phyloP scores from a whole-genome alignment of 2,888 invertebrate species.

The Heliconius sara region DNA sequence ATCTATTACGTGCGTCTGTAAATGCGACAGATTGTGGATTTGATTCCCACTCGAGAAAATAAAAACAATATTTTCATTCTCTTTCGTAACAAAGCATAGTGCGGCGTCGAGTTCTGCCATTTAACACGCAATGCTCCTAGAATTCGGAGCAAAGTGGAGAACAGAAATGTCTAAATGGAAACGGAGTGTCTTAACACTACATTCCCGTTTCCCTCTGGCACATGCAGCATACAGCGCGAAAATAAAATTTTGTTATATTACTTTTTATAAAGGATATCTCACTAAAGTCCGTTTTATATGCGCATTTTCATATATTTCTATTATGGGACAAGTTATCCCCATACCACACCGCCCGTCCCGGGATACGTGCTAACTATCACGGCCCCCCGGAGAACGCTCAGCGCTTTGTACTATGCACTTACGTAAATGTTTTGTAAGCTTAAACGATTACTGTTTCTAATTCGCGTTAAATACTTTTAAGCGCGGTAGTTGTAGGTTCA shows the following conservation, averaged over 20 bases:
- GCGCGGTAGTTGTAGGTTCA: neutral
- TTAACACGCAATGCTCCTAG: too few relatives aligned
- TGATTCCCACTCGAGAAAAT: neutral
- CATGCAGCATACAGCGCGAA: too few relatives aligned
- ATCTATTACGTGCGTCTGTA: neutral
- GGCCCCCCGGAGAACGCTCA: conserved; percentile 24
- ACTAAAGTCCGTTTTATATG: neutral
- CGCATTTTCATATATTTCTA: neutral
- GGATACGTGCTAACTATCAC: conserved; percentile 29
- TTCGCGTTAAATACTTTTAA: neutral
- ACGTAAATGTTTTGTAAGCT: conserved; percentile 30
- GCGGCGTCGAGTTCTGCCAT: too few relatives aligned
- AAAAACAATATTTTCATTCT: neutral
- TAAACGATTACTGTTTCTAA: conserved; percentile 25
- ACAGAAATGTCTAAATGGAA: too few relatives aligned
- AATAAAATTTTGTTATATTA: too few relatives aligned
- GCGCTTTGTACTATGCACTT: conserved; percentile 20
- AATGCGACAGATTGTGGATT: neutral
- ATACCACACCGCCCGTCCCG: neutral
- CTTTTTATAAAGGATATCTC: neutral
- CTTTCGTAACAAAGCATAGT: too few relatives aligned
- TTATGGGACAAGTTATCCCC: conserved; percentile 22
- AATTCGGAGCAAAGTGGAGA: too few relatives aligned
- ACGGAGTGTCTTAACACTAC: neutral
- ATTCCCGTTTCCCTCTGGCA: neutral